A percentile compares a stretch with the other conserved stretches of the same genome.
phyloP scores from a whole-genome alignment of 2,888 invertebrate genomes.

The Vandiemenella viatica region DNA sequence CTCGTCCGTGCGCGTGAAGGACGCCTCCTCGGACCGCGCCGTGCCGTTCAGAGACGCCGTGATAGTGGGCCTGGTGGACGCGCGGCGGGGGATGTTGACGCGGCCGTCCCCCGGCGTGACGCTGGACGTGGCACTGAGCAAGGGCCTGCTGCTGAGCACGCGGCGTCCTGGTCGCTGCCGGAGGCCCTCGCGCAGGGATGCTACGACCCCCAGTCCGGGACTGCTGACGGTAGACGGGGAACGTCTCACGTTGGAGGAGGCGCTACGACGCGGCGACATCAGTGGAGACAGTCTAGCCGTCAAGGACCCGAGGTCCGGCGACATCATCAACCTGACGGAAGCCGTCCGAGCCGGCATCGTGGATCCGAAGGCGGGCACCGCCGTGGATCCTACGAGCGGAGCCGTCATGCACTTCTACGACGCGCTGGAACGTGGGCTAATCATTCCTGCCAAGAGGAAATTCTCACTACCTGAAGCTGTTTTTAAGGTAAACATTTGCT shows the following conservation, averaged over 20 bases:
- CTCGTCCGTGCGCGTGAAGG: slow-evolving; percentile 53
- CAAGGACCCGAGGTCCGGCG: slow-evolving; percentile 62
- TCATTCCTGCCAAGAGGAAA: slow-evolving; percentile 67
- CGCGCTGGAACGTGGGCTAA: slow-evolving; percentile 67
- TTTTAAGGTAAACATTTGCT: too few species aligned
- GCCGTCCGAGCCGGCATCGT: slow-evolving; percentile 62
- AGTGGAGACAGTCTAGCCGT: slow-evolving; percentile 63
- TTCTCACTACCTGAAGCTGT: slow-evolving; percentile 77
- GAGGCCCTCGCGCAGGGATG: slow-evolving; percentile 68
- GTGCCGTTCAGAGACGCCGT: slow-evolving; percentile 55
- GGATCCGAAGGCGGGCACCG: slow-evolving; percentile 64
- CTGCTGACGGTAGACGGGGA: slow-evolving; percentile 64
- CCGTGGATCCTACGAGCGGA: slow-evolving; percentile 57
- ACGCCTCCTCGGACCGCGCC: slow-evolving; percentile 49
- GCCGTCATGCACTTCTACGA: slow-evolving; percentile 63
- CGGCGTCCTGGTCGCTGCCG: slow-evolving; percentile 65
- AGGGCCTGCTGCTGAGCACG: slow-evolving; percentile 65
- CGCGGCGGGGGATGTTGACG: slow-evolving; percentile 50
- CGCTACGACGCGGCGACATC: slow-evolving; percentile 57
- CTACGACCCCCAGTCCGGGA: slow-evolving; percentile 52
- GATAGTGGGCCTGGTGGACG: slow-evolving; percentile 50
- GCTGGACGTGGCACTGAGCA: slow-evolving; percentile 63
- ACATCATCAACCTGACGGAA: slow-evolving; percentile 63
- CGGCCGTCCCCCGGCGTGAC: slow-evolving; percentile 53
- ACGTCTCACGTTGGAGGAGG: slow-evolving; percentile 54